A percentile compares a stretch with the other conserved stretches of the same genome.
Conservation (phyloP, 2,888 invertebrate species). For the Drosophila picticornis region DNA sequence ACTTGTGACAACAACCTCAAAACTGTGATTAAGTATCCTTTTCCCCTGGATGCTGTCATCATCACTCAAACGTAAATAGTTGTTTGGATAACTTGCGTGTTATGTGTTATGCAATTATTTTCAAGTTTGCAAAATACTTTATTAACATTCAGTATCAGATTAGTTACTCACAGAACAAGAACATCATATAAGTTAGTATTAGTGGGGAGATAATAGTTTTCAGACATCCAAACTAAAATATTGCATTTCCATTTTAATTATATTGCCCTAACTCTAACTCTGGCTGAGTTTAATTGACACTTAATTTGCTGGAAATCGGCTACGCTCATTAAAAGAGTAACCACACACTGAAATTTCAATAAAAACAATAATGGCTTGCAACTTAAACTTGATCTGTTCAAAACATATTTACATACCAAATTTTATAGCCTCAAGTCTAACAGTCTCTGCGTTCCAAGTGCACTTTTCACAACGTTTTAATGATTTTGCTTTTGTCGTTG, state of each 20-base stretch:
- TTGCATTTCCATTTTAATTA: not conserved
- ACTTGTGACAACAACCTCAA: conserved; percentile 12
- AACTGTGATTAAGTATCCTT: conserved; percentile 30
- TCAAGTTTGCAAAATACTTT: not conserved
- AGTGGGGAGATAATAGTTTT: not conserved
- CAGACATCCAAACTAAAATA: not conserved
- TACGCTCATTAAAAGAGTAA: not conserved
- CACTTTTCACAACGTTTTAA: not conserved
- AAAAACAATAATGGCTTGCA: not conserved
- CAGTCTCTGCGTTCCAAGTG: not conserved
- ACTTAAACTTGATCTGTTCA: not conserved
- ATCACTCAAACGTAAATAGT: conserved; percentile 4
- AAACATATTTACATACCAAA: not conserved
- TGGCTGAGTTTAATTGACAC: not conserved
- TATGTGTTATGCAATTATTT: conserved; percentile 5
- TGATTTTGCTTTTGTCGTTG: conserved; percentile 4
- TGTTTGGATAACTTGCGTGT: conserved; percentile 15
- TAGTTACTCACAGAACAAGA: not conserved
- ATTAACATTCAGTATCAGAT: not conserved
- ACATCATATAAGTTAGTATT: not conserved
- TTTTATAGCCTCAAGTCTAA: not conserved
- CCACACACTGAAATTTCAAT: not conserved
- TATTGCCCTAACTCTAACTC: not conserved
- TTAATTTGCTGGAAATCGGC: not conserved
- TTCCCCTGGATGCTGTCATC: conserved; percentile 3